Evolutionary conservation across 1,140 invertebrate genomes (phyloP).

Genomic region (Pogonomyrmex barbatus): DNA sequence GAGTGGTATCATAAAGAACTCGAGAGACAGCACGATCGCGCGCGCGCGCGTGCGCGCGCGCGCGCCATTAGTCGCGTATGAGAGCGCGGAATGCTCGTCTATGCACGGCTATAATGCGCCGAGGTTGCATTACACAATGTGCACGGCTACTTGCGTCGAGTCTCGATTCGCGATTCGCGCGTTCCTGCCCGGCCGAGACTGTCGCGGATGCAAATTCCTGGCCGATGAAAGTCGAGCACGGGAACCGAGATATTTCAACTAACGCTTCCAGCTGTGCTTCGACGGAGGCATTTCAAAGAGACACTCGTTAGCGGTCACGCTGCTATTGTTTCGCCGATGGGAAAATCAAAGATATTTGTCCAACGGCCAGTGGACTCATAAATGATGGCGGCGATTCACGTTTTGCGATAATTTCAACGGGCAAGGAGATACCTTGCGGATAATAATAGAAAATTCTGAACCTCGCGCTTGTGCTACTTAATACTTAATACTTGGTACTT

Average conservation of each 20-base stretch:
- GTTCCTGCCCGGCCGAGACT: conserved; percentile 3
- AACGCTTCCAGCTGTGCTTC: conserved; percentile 20
- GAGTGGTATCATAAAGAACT: conserved; percentile 16
- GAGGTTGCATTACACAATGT: conserved; percentile 46
- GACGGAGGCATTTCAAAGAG: conserved; percentile 14
- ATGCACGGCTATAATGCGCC: conserved; percentile 35
- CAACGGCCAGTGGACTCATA: not conserved
- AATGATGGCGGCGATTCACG: not conserved
- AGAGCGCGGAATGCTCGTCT: conserved; percentile 47
- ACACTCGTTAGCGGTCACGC: not conserved
- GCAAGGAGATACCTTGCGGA: not conserved
- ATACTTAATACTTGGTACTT: not conserved
- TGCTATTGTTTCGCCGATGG: conserved; percentile 21
- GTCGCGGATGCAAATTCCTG: conserved; percentile 56
- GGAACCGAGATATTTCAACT: not conserved
- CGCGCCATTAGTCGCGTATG: conserved; percentile 38
- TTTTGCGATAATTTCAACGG: conserved; percentile 14
- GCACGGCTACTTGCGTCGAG: conserved; percentile 26
- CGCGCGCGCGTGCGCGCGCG: conserved; percentile 20
- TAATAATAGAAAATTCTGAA: not conserved
- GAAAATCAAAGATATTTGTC: conserved; percentile 29
- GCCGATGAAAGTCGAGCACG: conserved; percentile 36
- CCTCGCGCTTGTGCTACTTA: too few species aligned
- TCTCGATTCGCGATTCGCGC: conserved; percentile 40
- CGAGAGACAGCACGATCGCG: conserved; percentile 1